Evolutionary conservation across 35 echinoderm and acorn worm genomes (phyloP), one percentile per base, ranked within the genome.

Genomic region (Ptychodera flava): DNA sequence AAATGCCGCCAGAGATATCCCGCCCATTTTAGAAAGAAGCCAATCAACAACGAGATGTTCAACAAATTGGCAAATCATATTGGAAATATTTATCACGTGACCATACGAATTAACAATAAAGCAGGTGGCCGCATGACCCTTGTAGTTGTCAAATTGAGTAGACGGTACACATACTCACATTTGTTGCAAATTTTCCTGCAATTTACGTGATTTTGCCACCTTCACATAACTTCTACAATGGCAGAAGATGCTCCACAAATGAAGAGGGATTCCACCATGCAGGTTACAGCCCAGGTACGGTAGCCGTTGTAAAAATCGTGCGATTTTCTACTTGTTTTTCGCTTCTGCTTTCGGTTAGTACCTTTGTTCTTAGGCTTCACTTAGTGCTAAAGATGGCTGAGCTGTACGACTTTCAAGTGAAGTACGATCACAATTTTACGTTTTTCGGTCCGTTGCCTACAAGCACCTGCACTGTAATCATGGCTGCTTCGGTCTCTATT

Each of bases 191-290:
- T 64, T 64, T 64, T 64, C 45, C 45, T 22, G 45, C 45, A 64
- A 64, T 64, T 64, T 64, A 64, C 45, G 6, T 22, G 45, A 64
- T 12, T 64, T 64, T 64, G 6, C 6, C 45, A 64, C 6, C 6
- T 12, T 64, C 22, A 64, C 45, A 12, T 12, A 64, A 6, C 45
- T 6, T 64, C 22, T 22, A 87, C 37, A 14, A 87, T 87, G 86
- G 86, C 77, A 87, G 78, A 31, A 64, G 79, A 87, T 16, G 76
- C 86, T 79, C 86, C 86, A 78, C 76, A 87, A 80, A 64, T 87
- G 16, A 87, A 87, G 29, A 64, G 86, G 76, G 86, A 87, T 79
- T 76, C 76, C n/a, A 87, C 86, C 77, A 87, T 87, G 86, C 86
- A 87, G 79, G 86, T 80, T 35, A 87, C 86, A 33, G 86, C 86